Base-by-base conservation (phyloP, 2,888 invertebrate genomes). In the Smittia aterrima region DNA sequence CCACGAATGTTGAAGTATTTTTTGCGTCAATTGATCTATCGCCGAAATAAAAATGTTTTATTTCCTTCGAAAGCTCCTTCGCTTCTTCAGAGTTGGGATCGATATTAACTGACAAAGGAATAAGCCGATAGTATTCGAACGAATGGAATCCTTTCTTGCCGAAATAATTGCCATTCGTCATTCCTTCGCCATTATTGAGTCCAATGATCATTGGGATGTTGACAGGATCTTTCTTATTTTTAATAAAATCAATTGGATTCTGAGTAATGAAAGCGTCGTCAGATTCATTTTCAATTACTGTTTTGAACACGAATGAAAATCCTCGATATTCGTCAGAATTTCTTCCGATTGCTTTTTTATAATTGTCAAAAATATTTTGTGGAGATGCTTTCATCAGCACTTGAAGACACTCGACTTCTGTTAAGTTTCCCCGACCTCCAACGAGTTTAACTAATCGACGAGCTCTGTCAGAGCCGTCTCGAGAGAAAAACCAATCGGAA, bases 121-220 rank as follows among this genome's bases (percentile, higher is more conserved):
- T 80, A 9, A 81, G 13, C 4, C 81, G 78, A 0, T 78, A 76
- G 7, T 82, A 62, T 75, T 83, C 82, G 24, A 76, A 78, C 1
- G 75, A 75, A 0, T 78, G 76, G 0, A 82, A 11, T 58, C 79
- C 80, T n/a, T 78, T 79, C 4, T 18, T 64, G 9, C 77, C 66
- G 0, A 78, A 79, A 77, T 78, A 77, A 0, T 76, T 13, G 3
- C 80, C 27, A 78, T 75, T 82, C 0, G 84, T 82, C 0, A 86
- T 76, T 0, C 86, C 87, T 79, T 88, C 88, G 0, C 84, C 85
- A 0, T 86, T 85, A 71, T 85, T 86, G 0, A 86, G 79, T 0
- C 88, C 87, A 76, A 86, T 81, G 2, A 87, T 82, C 0, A 84
- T 79, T 0, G 88, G 87, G 2, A 86, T 84, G 0, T 83, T 81